A percentile compares a stretch with the other conserved stretches of the same genome.
Conservation (phyloP, 2,888 invertebrate genomes). For the Agrotis ipsilon region DNA sequence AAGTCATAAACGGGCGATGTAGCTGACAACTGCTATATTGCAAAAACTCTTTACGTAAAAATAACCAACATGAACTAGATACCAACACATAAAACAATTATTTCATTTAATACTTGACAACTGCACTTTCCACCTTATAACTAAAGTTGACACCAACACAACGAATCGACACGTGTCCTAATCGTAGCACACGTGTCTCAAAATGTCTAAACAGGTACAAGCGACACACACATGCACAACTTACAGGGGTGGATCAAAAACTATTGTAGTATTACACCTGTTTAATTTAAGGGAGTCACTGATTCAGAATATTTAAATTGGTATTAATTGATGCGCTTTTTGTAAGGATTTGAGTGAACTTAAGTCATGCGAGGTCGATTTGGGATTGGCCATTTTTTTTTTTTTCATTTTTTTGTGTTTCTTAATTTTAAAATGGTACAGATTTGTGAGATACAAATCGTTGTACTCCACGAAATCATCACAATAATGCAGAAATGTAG, state of each 20-base stretch:
- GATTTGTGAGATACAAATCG: not conserved
- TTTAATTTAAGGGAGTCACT: constrained; percentile 54
- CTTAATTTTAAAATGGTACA: not conserved
- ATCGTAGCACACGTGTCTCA: constrained; percentile 51
- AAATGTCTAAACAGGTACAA: constrained; percentile 40
- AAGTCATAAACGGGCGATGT: too few relatives aligned
- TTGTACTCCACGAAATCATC: not conserved
- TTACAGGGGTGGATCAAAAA: constrained; percentile 45
- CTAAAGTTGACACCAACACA: constrained; percentile 10
- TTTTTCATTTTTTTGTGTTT: accelerated
- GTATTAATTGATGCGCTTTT: constrained; percentile 69
- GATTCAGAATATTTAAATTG: constrained; percentile 65
- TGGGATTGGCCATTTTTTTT: constrained; percentile 10
- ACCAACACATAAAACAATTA: not conserved
- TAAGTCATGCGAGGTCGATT: constrained; percentile 7
- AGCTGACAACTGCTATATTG: too few relatives aligned
- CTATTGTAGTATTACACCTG: constrained; percentile 54
- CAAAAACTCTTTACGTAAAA: too few relatives aligned
- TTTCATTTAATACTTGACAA: not conserved
- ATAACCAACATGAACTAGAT: not conserved
- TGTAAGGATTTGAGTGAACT: constrained; percentile 20
- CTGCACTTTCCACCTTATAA: not conserved
- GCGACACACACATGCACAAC: constrained; percentile 26
- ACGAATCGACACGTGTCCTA: constrained; percentile 51
- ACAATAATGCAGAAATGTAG: not conserved